Conservation (phyloP, 2,113 vertebrate genomes). For the Ciconia boyciana region DNA sequence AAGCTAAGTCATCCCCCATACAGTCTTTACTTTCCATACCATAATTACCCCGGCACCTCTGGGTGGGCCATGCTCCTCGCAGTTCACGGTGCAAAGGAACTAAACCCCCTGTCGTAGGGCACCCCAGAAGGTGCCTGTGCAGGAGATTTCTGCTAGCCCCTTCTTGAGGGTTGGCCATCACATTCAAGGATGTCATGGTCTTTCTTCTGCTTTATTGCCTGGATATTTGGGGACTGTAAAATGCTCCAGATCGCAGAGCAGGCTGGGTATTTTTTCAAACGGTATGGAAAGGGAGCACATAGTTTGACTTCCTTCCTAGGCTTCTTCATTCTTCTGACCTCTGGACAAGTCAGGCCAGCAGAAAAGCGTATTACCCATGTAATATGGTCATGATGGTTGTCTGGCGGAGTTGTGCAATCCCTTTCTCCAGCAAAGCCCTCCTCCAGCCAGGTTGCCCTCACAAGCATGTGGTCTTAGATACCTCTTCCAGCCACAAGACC, state of each 20-base stretch:
- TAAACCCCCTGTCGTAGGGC: accelerated
- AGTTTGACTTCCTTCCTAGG: background rate
- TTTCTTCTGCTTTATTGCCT: background rate
- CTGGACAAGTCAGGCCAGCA: background rate
- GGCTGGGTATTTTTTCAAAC: background rate
- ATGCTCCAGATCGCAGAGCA: background rate
- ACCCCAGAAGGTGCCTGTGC: background rate
- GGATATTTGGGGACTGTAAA: background rate
- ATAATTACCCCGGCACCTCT: accelerated
- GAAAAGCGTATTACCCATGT: background rate
- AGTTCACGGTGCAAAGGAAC: background rate
- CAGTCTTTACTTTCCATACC: background rate
- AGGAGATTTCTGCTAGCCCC: background rate
- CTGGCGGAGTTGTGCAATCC: background rate
- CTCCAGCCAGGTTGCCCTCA: background rate
- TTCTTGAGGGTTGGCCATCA: background rate
- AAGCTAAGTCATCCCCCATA: background rate
- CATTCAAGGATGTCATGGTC: background rate
- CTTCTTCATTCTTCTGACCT: background rate
- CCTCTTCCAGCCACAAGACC: background rate
- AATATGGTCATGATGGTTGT: background rate
- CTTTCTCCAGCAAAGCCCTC: background rate
- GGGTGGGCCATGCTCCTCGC: background rate
- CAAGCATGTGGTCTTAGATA: background rate
- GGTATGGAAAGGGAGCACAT: background rate